A percentile compares a stretch with the other conserved stretches of the same genome.
Evolutionary conservation across 2,113 vertebrate genomes (phyloP).

Genomic region (Mugil cephalus): DNA sequence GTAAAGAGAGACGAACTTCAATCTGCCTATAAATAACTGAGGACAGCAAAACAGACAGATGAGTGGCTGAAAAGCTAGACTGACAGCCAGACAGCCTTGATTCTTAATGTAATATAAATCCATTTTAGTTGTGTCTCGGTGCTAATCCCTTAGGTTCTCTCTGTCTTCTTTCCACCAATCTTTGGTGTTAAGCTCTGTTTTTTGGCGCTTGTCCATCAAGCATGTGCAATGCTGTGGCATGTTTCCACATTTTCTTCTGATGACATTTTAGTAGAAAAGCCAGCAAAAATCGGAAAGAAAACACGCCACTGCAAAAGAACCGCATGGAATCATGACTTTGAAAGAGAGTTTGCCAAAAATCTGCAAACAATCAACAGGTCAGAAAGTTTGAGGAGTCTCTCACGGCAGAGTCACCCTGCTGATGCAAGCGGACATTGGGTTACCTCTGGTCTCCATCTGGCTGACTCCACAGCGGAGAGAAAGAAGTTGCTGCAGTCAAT

Average conservation of each 20-base stretch:
- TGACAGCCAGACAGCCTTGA: constrained; percentile 6
- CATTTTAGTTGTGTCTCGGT: constrained; percentile 6
- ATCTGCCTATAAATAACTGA: constrained; percentile 4
- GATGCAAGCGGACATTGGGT: constrained; percentile 23
- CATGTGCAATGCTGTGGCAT: too few relatives aligned
- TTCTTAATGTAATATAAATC: constrained; percentile 7
- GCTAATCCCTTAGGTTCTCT: constrained; percentile 1
- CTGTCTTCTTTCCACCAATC: too few relatives aligned
- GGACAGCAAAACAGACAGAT: background rate
- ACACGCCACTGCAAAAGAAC: background rate
- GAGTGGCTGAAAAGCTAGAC: constrained; percentile 2
- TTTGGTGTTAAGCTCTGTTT: background rate
- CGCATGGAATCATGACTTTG: constrained; percentile 20
- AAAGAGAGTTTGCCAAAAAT: constrained; percentile 27
- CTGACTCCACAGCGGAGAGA: constrained; percentile 56
- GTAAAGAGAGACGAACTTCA: constrained; percentile 19
- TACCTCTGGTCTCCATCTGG: constrained; percentile 47
- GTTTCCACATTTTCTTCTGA: background rate
- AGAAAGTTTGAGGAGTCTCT: constrained; percentile 27
- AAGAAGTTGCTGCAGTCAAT: constrained; percentile 61
- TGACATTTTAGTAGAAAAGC: too few relatives aligned
- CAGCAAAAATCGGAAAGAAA: background rate
- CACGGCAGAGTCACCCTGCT: constrained; percentile 1
- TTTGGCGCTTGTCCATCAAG: constrained; percentile 13
- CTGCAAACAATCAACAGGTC: constrained; percentile 28